A percentile compares a stretch with the other conserved stretches of the same genome.
These are phyloP conservation scores for Metopolophium dirhodum DNA, from an alignment of 1,140 invertebrate genomes.

Conservation along the genomic window DNA sequence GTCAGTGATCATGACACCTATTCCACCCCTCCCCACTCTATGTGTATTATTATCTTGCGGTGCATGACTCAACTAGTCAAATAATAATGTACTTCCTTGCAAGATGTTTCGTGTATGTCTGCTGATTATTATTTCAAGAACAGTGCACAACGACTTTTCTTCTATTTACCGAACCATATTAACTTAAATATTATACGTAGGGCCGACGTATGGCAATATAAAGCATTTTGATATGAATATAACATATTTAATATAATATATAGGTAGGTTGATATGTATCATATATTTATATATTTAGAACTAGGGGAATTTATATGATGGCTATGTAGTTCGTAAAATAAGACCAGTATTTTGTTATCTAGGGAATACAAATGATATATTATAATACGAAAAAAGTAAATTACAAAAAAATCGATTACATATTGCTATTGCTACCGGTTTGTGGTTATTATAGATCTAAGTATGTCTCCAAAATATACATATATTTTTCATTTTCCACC, in stretches of 20 bases:
- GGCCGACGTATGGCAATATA: background rate
- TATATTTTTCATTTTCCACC: background rate
- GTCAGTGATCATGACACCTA: background rate
- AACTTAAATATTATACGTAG: background rate
- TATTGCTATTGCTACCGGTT: background rate
- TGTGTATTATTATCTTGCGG: background rate
- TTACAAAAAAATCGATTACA: background rate
- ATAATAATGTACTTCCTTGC: background rate
- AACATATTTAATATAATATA: background rate
- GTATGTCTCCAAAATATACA: background rate
- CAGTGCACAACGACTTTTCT: background rate
- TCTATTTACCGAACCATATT: background rate
- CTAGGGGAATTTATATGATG: background rate
- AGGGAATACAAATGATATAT: background rate
- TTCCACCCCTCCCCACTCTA: background rate
- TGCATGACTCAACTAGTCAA: background rate
- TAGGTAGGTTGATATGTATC: background rate
- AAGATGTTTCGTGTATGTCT: background rate
- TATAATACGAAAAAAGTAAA: background rate
- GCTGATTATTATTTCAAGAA: background rate
- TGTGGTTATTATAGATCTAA: slow-evolving; percentile 1
- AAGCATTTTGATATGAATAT: background rate
- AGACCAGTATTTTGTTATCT: background rate
- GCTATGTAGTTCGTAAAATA: background rate
- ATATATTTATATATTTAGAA: background rate